Evolutionary conservation across 2,797 vertebrate species (phyloP).

Genomic region (Rhynchotus rufescens): DNA sequence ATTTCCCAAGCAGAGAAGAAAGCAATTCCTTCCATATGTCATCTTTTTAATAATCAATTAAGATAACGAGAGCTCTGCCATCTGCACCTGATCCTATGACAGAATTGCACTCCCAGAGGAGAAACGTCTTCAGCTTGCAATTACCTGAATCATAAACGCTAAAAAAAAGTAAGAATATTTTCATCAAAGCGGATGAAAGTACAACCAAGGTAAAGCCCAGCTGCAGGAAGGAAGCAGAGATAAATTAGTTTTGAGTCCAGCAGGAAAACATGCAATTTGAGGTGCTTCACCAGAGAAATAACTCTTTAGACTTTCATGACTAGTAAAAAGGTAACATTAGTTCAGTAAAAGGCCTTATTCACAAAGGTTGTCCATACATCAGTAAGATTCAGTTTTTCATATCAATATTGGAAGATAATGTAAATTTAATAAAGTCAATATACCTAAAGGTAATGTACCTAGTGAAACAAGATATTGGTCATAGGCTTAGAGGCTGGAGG

Average conservation of each 20-base stretch:
- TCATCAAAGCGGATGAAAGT: slow-evolving; percentile 23
- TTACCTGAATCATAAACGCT: slow-evolving; percentile 29
- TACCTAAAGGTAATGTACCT: background rate
- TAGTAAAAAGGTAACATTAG: background rate
- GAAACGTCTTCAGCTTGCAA: slow-evolving; percentile 10
- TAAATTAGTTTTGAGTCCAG: background rate
- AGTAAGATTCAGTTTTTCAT: background rate
- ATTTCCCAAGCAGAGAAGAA: slow-evolving; percentile 22
- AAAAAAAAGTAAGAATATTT: background rate
- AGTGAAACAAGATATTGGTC: background rate
- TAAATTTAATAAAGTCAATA: background rate
- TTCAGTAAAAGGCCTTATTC: background rate
- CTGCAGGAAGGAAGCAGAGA: background rate
- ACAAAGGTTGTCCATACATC: background rate
- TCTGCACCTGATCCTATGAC: slow-evolving; percentile 48
- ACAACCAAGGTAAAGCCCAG: background rate
- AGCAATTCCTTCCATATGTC: slow-evolving; percentile 37
- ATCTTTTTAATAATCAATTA: slow-evolving; percentile 61
- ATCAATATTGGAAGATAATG: background rate
- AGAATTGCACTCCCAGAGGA: slow-evolving; percentile 21
- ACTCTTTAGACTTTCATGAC: background rate
- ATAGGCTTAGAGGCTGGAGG: background rate
- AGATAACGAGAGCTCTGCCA: slow-evolving; percentile 26
- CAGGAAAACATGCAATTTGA: background rate
- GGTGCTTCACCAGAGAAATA: background rate